phyloP scores from a whole-genome alignment of 2,888 invertebrate genomes.

The Chalcis sispes region DNA sequence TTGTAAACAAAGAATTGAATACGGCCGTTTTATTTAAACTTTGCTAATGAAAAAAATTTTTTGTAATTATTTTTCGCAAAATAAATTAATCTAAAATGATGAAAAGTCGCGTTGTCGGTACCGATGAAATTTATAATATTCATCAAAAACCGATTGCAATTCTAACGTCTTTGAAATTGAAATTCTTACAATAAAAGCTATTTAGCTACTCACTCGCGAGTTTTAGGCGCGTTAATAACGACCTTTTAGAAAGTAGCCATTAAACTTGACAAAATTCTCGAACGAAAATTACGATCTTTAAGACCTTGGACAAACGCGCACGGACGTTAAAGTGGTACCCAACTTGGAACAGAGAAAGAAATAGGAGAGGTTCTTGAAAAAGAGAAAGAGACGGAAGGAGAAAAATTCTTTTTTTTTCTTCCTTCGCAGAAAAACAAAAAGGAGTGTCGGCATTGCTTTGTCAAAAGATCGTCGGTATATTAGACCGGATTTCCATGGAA shows the following conservation, averaged over 20 bases:
- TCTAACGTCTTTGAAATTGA: background rate
- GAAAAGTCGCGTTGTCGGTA: too few relatives aligned
- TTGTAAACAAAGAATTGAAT: background rate
- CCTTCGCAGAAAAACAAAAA: slow-evolving; percentile 52
- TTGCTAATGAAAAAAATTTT: background rate
- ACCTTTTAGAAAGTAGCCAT: slow-evolving; percentile 42
- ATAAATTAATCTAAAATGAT: too few relatives aligned
- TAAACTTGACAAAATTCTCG: slow-evolving; percentile 41
- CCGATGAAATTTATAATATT: background rate
- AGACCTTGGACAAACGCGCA: slow-evolving; percentile 37
- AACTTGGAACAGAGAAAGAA: background rate
- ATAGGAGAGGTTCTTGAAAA: background rate
- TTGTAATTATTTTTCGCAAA: too few relatives aligned
- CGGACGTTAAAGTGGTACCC: slow-evolving; percentile 1
- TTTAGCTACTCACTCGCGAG: background rate
- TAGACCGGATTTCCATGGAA: slow-evolving; percentile 56
- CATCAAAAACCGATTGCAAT: background rate
- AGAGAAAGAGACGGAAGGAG: slow-evolving; percentile 1
- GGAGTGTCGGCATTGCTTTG: slow-evolving; percentile 49
- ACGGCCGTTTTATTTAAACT: background rate
- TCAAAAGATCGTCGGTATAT: slow-evolving; percentile 45
- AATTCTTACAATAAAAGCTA: background rate
- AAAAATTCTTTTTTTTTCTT: too few relatives aligned
- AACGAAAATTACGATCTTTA: slow-evolving; percentile 37
- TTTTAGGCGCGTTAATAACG: slow-evolving; percentile 8